A percentile compares a stretch with the other conserved stretches of the same genome.
These are phyloP conservation scores for Galemys pyrenaicus DNA, from an alignment of 2,113 vertebrate genomes.

Conservation along the genomic window DNA sequence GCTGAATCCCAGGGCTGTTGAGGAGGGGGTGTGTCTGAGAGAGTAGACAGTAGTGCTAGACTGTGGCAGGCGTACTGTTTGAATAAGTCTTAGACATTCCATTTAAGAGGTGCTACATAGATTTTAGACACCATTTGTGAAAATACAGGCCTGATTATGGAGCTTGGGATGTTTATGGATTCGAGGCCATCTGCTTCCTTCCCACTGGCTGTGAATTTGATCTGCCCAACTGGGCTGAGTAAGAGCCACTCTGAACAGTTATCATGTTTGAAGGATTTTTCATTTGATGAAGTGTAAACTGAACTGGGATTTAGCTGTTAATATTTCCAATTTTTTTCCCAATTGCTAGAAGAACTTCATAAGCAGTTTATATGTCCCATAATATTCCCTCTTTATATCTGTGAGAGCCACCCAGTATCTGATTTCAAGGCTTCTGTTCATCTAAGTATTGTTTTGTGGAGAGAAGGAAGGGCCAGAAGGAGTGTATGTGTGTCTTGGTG, in stretches of 20 bases:
- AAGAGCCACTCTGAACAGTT: not conserved
- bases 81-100: not conserved
- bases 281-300: constrained; percentile 55
- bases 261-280: constrained; percentile 37
- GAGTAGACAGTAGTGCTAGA: not conserved
- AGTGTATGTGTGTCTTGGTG: not conserved
- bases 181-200: not conserved
- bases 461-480: not conserved
- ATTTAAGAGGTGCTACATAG: not conserved
- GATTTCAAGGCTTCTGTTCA: not conserved
- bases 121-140: not conserved
- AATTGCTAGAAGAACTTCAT: constrained; percentile 54
- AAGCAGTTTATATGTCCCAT: constrained; percentile 32
- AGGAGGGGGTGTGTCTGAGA: not conserved
- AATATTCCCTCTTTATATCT: not conserved
- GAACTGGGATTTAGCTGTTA: constrained; percentile 59
- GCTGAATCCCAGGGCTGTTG: not conserved
- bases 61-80: not conserved
- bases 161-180: not conserved
- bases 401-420: not conserved
- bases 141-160: not conserved
- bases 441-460: not conserved
- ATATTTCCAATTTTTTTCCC: constrained; percentile 45
- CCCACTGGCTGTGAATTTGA: not conserved
- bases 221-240: not conserved